These are phyloP conservation scores for Drosophila takahashii DNA, from an alignment of 1,140 invertebrate genomes.

Conservation along the genomic window DNA sequence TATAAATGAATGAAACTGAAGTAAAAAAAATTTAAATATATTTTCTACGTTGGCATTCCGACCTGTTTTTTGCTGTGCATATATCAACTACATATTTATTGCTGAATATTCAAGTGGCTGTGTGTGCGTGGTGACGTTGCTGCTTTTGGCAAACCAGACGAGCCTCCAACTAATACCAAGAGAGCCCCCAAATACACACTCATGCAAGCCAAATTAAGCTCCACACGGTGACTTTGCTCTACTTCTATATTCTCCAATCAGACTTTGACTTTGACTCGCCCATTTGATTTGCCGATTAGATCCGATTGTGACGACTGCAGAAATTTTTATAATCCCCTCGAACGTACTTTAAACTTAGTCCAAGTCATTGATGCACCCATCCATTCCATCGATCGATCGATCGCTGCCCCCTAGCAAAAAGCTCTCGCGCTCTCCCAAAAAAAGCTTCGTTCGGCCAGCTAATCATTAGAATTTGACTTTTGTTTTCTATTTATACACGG, in stretches of 20 bases:
- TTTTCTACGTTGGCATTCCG: neutral
- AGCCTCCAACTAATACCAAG: constrained; percentile 65
- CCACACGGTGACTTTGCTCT: constrained; percentile 20
- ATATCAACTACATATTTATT: constrained; percentile 8
- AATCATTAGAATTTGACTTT: constrained; percentile 55
- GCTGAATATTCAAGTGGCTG: constrained; percentile 1
- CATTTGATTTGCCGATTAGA: constrained; percentile 34
- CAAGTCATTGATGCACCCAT: constrained; percentile 27
- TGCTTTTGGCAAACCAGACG: constrained; percentile 71
- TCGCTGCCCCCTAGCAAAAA: constrained; percentile 20
- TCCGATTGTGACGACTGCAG: constrained; percentile 28
- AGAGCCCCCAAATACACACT: constrained; percentile 18
- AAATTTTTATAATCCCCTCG: constrained; percentile 13
- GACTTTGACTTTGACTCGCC: constrained; percentile 32
- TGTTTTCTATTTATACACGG: constrained; percentile 51
- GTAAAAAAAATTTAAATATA: neutral
- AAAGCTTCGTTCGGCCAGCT: constrained; percentile 21
- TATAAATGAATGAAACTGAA: no score
- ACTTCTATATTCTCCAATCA: constrained; percentile 20
- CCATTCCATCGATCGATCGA: constrained; percentile 12
- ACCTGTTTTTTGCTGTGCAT: constrained; percentile 6
- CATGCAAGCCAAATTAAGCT: constrained; percentile 14
- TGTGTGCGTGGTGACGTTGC: constrained; percentile 47
- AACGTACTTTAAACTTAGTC: constrained; percentile 61
- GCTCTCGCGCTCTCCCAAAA: constrained; percentile 1